Evolutionary conservation across 2,797 vertebrate species (phyloP).

Genomic region (Cheirogaleus major): DNA sequence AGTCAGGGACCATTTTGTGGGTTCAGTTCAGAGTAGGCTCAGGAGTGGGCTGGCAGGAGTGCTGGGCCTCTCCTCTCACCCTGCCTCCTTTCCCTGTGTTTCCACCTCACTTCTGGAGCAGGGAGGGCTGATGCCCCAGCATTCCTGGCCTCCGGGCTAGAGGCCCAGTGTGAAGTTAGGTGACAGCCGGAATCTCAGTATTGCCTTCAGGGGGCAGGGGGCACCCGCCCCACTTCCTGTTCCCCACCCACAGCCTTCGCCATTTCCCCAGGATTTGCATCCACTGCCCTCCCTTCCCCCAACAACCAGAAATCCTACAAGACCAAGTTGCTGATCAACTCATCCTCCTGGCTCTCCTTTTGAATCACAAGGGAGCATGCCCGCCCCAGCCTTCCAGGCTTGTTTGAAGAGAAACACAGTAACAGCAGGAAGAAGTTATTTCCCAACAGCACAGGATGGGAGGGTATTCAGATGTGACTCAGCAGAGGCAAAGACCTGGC

Average conservation of each 20-base stretch:
- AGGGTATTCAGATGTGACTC: too few relatives aligned
- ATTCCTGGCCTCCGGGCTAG: neutral
- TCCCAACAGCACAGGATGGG: fast-evolving
- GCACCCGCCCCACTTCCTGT: neutral
- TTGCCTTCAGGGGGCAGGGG: fast-evolving
- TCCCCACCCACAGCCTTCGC: neutral
- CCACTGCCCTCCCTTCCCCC: fast-evolving
- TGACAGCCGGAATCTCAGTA: neutral
- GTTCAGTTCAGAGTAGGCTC: neutral
- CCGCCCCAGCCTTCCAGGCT: too few relatives aligned
- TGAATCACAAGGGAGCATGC: neutral
- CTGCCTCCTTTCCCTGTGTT: neutral
- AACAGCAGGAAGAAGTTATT: neutral
- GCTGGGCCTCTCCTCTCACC: neutral
- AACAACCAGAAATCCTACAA: neutral
- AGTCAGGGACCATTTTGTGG: neutral
- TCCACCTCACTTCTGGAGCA: neutral
- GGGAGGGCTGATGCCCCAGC: fast-evolving
- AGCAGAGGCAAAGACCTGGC: neutral
- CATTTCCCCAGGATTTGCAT: neutral
- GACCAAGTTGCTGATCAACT: neutral
- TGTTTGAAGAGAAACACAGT: neutral
- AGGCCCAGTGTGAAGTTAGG: too few relatives aligned
- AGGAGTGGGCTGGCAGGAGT: neutral
- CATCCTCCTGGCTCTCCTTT: neutral